Conservation (phyloP, 2,888 invertebrate genomes). For the Phaonia tiefii region DNA sequence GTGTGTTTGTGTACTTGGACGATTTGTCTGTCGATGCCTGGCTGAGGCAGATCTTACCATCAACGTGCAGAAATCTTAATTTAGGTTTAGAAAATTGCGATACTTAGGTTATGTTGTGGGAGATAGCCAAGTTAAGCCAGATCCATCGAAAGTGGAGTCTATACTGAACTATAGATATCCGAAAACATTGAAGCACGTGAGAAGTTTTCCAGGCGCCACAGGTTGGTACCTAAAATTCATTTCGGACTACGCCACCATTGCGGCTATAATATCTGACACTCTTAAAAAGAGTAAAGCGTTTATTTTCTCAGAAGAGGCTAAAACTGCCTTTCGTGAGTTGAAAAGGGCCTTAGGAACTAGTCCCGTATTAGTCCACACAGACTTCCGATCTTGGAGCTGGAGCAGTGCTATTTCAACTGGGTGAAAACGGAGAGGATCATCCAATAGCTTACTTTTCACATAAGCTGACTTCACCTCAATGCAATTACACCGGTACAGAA, state of each 20-base stretch:
- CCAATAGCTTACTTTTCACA: neutral
- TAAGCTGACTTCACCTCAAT: no score
- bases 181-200: neutral
- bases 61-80: neutral
- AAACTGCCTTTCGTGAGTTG: conserved; percentile 23
- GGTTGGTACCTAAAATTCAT: neutral
- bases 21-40: conserved; percentile 49
- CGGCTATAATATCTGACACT: conserved; percentile 5
- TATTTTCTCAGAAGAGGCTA: neutral
- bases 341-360: conserved; percentile 18
- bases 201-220: neutral
- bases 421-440: neutral
- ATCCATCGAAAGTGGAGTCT: neutral
- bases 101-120: neutral
- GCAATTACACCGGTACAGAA: conserved; percentile 34
- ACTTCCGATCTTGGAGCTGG: conserved; percentile 5
- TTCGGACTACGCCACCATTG: neutral
- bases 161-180: neutral
- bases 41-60: conserved; percentile 44
- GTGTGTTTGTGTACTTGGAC: conserved; percentile 53
- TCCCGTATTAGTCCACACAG: neutral
- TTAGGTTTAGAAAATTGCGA: conserved; percentile 20
- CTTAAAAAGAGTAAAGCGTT: conserved; percentile 33
- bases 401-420: neutral
- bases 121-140: neutral